Percentiles rank a stretch among this genome's conserved stretches.
Conservation (phyloP, 2,888 invertebrate genomes). For the Epistrophe grossulariae region DNA sequence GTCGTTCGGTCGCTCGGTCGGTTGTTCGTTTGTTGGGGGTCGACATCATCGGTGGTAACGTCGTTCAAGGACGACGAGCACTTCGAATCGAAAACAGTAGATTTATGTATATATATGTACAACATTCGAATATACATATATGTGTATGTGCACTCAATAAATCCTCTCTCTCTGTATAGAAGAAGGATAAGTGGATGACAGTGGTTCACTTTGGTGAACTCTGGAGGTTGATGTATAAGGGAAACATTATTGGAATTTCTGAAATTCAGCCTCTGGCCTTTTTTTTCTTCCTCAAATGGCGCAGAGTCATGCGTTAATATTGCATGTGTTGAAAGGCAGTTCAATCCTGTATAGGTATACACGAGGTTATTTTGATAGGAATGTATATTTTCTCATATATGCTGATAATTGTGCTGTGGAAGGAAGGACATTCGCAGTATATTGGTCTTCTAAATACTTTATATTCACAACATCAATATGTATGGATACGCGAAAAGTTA, state of each 20-base stretch:
- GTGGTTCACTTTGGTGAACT: conserved; percentile 50
- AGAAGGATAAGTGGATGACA: conserved; percentile 72
- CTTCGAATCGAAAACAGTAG: conserved; percentile 42
- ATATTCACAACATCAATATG: conserved; percentile 15
- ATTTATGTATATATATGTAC: conserved; percentile 21
- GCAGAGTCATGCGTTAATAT: conserved; percentile 52
- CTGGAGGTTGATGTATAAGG: conserved; percentile 49
- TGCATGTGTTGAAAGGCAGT: conserved; percentile 54
- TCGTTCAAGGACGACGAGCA: conserved; percentile 45
- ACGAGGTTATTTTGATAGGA: neutral
- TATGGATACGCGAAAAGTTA: neutral
- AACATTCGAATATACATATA: neutral
- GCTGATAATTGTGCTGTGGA: conserved; percentile 16
- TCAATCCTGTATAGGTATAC: conserved; percentile 4
- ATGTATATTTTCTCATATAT: neutral
- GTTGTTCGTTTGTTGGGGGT: neutral
- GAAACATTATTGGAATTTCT: conserved; percentile 72
- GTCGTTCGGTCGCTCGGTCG: conserved; percentile 15
- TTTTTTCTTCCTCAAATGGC: conserved; percentile 16
- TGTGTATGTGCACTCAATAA: conserved; percentile 51
- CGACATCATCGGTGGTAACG: conserved; percentile 4
- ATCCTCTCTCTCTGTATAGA: conserved; percentile 50
- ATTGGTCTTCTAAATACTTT: conserved; percentile 35
- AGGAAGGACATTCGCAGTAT: conserved; percentile 38
- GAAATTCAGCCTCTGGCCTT: conserved; percentile 59